Evolutionary conservation across 2,888 invertebrate genomes (phyloP).

Genomic region (Thereva unica): DNA sequence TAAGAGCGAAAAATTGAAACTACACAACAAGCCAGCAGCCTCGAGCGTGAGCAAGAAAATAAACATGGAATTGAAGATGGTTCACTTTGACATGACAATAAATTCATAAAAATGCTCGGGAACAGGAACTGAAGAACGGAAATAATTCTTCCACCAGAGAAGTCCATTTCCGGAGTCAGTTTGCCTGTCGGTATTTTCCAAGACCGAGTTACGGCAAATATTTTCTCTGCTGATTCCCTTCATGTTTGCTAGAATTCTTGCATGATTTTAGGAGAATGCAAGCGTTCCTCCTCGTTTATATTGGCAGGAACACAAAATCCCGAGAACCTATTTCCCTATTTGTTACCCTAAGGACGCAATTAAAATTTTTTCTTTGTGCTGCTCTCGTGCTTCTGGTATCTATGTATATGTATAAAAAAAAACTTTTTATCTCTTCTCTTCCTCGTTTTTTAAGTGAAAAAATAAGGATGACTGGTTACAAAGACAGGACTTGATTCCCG

Average conservation of each 20-base stretch:
- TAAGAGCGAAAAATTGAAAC: no score
- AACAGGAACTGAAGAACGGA: no score
- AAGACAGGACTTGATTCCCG: background rate
- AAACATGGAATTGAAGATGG: no score
- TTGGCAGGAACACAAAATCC: background rate
- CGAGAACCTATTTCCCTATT: constrained; percentile 1
- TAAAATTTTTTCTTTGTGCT: constrained; percentile 22
- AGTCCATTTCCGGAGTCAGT: no score
- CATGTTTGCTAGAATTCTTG: constrained; percentile 17
- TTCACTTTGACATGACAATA: no score
- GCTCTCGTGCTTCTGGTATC: no score
- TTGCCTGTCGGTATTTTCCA: no score
- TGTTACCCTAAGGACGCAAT: constrained; percentile 21
- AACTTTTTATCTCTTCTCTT: constrained; percentile 7
- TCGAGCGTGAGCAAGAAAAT: no score
- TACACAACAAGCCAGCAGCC: no score
- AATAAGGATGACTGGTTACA: constrained; percentile 1
- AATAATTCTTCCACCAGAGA: no score
- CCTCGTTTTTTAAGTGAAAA: constrained; percentile 2
- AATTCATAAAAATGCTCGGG: no score
- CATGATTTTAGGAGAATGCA: constrained; percentile 16
- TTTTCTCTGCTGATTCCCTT: constrained; percentile 23
- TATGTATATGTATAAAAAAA: no score
- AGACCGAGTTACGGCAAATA: constrained; percentile 25
- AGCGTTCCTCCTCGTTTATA: constrained; percentile 5